phyloP scores from a whole-genome alignment of 2,797 vertebrate species.

The Amazona ochrocephala region DNA sequence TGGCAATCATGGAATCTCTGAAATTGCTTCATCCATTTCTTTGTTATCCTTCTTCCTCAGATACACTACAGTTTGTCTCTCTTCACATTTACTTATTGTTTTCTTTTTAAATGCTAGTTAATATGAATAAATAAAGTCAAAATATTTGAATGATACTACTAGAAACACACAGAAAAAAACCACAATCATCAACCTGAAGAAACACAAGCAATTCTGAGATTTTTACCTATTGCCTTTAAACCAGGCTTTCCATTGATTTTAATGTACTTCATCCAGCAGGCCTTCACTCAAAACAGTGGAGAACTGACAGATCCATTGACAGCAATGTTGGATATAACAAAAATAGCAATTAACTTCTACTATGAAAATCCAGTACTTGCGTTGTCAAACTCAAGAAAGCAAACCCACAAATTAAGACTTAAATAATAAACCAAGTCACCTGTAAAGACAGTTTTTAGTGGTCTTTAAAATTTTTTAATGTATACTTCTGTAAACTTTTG shows the following conservation, averaged over 20 bases:
- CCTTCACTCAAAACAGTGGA: background rate
- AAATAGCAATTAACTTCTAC: background rate
- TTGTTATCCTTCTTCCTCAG: background rate
- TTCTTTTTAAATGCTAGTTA: background rate
- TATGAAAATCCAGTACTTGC: background rate
- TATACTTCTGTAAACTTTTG: background rate
- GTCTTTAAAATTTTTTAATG: background rate
- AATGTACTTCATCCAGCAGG: background rate
- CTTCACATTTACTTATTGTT: background rate
- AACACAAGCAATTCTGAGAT: background rate
- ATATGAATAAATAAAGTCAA: background rate
- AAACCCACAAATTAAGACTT: background rate
- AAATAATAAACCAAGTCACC: background rate
- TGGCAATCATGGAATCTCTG: background rate
- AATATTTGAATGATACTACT: background rate
- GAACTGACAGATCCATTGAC: background rate
- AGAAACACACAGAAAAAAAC: background rate
- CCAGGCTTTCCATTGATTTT: background rate
- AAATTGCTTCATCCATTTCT: background rate
- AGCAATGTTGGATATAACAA: background rate
- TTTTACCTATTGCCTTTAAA: background rate
- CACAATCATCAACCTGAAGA: background rate
- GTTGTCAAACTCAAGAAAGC: background rate
- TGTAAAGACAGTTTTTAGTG: background rate
- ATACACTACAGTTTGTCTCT: background rate